These are phyloP conservation scores for Silvanus unidentatus DNA, from an alignment of 2,888 invertebrate species.

Conservation along the genomic window DNA sequence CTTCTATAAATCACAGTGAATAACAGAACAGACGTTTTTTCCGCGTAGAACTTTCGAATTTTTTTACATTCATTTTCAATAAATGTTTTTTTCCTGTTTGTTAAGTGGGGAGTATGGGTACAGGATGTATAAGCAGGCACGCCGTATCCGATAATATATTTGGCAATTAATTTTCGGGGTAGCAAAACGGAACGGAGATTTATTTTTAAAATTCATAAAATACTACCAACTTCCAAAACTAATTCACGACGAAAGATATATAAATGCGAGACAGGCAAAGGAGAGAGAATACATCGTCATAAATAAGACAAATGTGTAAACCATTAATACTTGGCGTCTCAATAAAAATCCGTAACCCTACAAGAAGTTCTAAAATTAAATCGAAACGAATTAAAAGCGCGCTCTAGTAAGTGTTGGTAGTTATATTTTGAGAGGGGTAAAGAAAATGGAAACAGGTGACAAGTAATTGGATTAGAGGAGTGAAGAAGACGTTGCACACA, in stretches of 20 bases:
- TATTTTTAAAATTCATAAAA: constrained; percentile 37
- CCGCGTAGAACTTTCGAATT: too few species aligned
- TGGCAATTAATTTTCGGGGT: constrained; percentile 34
- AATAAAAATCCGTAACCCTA: constrained; percentile 21
- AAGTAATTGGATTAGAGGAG: too few species aligned
- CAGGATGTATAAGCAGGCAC: background rate
- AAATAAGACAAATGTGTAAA: constrained; percentile 35
- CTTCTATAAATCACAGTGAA: too few species aligned
- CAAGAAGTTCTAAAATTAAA: constrained; percentile 14
- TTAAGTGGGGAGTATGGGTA: too few species aligned
- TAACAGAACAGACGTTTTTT: too few species aligned
- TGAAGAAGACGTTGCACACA: too few species aligned
- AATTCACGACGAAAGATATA: constrained; percentile 41
- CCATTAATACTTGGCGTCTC: constrained; percentile 28
- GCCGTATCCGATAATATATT: constrained; percentile 31
- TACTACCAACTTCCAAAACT: constrained; percentile 34
- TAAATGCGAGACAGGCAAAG: constrained; percentile 27
- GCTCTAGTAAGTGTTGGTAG: too few species aligned
- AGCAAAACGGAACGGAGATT: constrained; percentile 32
- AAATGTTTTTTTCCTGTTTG: constrained; percentile 13
- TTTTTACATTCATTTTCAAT: too few species aligned
- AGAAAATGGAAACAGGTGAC: too few species aligned
- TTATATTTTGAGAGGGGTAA: too few species aligned
- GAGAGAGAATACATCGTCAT: constrained; percentile 21
- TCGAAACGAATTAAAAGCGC: background rate